phyloP scores from a whole-genome alignment of 2,797 vertebrate species.

The Telmatherina bonti region DNA sequence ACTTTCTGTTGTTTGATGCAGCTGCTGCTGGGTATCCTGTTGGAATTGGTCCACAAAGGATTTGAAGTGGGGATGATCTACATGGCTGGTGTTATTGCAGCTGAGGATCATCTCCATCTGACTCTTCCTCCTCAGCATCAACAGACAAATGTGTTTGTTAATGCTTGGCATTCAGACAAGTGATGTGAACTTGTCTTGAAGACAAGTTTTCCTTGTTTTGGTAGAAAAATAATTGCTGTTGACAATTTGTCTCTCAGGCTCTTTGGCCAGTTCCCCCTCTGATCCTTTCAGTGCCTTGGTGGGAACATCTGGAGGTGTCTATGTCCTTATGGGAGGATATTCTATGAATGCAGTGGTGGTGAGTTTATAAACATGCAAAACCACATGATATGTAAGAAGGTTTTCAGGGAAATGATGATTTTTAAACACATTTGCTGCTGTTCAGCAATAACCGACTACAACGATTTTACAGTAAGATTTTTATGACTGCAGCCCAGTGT shows the following conservation, averaged over 20 bases:
- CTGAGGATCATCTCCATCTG: not conserved
- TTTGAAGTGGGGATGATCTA: too few relatives aligned
- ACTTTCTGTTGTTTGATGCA: conserved; percentile 78
- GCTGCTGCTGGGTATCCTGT: conserved; percentile 88
- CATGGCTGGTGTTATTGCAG: too few relatives aligned
- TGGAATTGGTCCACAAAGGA: conserved; percentile 73
- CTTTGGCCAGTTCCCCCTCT: conserved; percentile 93
- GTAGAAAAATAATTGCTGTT: not conserved
- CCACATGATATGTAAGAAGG: not conserved
- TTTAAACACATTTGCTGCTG: not conserved
- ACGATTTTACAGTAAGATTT: too few relatives aligned
- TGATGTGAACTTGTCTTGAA: too few relatives aligned
- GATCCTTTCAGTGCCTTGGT: conserved; percentile 88
- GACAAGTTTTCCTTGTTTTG: conserved; percentile 30
- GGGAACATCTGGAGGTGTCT: conserved; percentile 93
- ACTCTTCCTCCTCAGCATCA: too few relatives aligned
- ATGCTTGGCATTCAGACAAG: too few relatives aligned
- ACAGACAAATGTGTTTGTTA: too few relatives aligned
- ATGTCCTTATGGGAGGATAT: conserved; percentile 92
- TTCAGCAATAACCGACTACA: not conserved
- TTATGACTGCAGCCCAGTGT: too few relatives aligned
- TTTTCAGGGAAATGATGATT: not conserved
- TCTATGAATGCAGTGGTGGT: conserved; percentile 95
- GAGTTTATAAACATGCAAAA: conserved; percentile 54
- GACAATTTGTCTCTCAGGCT: conserved; percentile 79